Base-by-base conservation (phyloP, 2,888 invertebrate genomes). In the Pelosia muscerda region DNA sequence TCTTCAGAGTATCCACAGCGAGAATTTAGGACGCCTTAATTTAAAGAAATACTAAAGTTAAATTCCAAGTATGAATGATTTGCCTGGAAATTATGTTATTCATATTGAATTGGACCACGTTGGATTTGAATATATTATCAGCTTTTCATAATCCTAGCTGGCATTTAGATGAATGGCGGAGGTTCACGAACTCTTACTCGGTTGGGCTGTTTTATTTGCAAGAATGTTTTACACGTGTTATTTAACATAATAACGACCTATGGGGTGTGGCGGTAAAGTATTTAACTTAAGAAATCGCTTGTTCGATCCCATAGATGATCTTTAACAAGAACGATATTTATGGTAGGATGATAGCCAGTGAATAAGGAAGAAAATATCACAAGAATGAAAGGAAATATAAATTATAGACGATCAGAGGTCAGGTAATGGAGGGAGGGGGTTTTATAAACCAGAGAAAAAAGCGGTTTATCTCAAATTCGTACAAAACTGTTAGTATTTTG, bases 131-230 rank as follows among this genome's bases (percentile, higher is more conserved):
- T 49, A 49, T 49, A 6, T n/a, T n/a, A n/a, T 49, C n/a, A n/a
- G 49, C 49, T 49, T 49, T 49, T 49, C n/a, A n/a, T 49, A 49
- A 49, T 49, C n/a, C 49, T 1, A 1, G 49, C 49, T 8, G n/a
- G n/a, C n/a, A n/a, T 49, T 49, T 49, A n/a, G 49, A 49, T 49
- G 49, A 49, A 49, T 19, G 49, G 8, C 9, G 9, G 1, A n/a
- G 49, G 49, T n/a, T n/a, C 49, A n/a, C n/a, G 49, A 49, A 49
- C 49, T 49, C 49, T 49, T 49, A n/a, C 42, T 42, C n/a, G 49
- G 49, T n/a, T 49, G 9, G n/a, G 2, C 49, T n/a, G 2, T 34
- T 34, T 34, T 34, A 10, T 34, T 34, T 34, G 13, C 34, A 13
- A 9, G 2, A 42, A 19, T 19, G 19, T 19, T 2, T 42, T 19